Percentiles rank a stretch among this genome's conserved stretches.
phyloP scores from a whole-genome alignment of 2,888 invertebrate species.

The Drosophila pullipes region DNA sequence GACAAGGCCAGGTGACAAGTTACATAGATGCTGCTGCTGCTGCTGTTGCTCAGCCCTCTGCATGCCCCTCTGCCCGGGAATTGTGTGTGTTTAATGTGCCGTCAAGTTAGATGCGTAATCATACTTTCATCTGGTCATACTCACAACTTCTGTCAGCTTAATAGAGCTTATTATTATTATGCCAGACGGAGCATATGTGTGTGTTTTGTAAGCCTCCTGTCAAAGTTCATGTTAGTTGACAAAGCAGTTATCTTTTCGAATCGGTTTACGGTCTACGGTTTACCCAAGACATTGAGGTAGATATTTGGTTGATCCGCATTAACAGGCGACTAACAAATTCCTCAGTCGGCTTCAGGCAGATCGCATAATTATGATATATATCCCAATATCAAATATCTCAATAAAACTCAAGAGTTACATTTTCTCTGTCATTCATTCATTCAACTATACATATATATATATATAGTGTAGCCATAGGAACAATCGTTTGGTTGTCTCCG shows the following conservation, averaged over 20 bases:
- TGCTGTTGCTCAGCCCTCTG: neutral
- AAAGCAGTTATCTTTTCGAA: neutral
- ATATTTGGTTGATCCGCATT: neutral
- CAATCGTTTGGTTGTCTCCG: neutral
- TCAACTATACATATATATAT: neutral
- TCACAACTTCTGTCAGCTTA: constrained; percentile 13
- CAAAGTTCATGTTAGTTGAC: neutral
- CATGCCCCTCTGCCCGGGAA: neutral
- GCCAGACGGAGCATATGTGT: neutral
- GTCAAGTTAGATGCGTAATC: constrained; percentile 4
- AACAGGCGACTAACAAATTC: neutral
- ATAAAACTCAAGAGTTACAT: neutral
- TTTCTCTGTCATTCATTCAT: neutral
- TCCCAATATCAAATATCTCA: neutral
- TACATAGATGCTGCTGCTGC: constrained; percentile 1
- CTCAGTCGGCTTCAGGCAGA: no score
- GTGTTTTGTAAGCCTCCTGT: neutral
- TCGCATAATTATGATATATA: no score
- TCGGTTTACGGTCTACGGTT: neutral
- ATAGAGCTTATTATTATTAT: neutral
- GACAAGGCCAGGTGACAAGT: constrained; percentile 37
- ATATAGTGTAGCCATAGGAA: neutral
- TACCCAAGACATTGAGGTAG: no score
- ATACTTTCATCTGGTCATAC: constrained; percentile 27
- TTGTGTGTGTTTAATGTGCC: constrained; percentile 39